Percentiles rank a stretch among this genome's conserved stretches.
Evolutionary conservation across 2,888 invertebrate species (phyloP).

Genomic region (Drosophila meridiana): DNA sequence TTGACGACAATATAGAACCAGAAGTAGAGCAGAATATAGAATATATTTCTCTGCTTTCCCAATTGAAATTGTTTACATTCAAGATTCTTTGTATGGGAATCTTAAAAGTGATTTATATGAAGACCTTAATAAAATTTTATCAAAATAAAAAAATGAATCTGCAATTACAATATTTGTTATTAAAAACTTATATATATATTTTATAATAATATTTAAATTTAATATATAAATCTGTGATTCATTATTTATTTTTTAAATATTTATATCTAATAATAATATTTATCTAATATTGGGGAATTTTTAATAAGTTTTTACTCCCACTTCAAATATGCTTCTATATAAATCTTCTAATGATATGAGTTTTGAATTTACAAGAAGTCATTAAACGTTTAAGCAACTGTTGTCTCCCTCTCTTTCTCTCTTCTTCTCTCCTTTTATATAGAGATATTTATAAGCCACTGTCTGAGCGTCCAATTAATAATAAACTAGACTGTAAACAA

Average conservation of each 20-base stretch:
- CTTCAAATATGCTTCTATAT: background rate
- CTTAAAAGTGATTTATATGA: background rate
- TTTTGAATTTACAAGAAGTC: background rate
- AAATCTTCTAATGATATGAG: background rate
- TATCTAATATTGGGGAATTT: background rate
- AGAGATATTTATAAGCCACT: background rate
- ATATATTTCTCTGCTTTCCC: background rate
- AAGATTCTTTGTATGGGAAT: background rate
- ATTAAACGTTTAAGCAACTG: background rate
- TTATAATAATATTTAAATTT: no score
- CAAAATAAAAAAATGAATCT: no score
- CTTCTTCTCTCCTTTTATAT: background rate
- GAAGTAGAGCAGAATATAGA: background rate
- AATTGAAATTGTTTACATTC: background rate
- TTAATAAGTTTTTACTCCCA: background rate
- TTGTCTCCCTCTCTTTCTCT: background rate
- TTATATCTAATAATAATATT: no score
- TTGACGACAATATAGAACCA: background rate
- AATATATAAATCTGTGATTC: background rate
- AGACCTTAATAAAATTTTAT: no score
- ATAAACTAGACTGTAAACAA: constrained; percentile 6
- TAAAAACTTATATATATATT: no score
- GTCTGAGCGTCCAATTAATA: background rate
- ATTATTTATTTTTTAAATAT: background rate
- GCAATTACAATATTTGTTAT: no score